phyloP scores from a whole-genome alignment of 2,888 invertebrate genomes.

The Cosmia trapezina region DNA sequence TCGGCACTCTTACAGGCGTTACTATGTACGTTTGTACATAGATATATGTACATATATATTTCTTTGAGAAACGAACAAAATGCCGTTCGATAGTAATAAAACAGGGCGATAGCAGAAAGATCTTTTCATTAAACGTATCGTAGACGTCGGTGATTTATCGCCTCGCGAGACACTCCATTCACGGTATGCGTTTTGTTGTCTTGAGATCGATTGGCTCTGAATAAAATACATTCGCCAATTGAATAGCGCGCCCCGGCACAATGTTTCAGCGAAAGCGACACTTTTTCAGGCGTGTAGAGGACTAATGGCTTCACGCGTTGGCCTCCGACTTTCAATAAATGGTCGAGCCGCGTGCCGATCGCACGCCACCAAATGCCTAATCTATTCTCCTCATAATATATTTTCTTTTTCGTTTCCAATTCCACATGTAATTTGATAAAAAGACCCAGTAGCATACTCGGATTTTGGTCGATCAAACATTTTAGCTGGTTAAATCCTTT shows the following conservation, averaged over 20 bases:
- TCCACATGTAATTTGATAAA: slow-evolving; percentile 61
- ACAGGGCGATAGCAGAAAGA: slow-evolving; percentile 79
- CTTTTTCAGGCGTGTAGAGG: slow-evolving; percentile 85
- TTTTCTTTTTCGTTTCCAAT: slow-evolving; percentile 63
- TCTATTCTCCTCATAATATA: slow-evolving; percentile 75
- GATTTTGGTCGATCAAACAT: slow-evolving; percentile 44
- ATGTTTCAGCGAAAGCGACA: slow-evolving; percentile 88
- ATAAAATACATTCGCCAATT: slow-evolving; percentile 89
- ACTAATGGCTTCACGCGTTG: slow-evolving; percentile 88
- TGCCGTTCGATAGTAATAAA: slow-evolving; percentile 79
- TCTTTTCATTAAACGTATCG: slow-evolving; percentile 89
- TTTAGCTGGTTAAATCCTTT: slow-evolving; percentile 46
- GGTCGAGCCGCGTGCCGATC: slow-evolving; percentile 71
- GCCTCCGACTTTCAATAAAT: slow-evolving; percentile 87
- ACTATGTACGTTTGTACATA: slow-evolving; percentile 57
- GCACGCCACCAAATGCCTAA: slow-evolving; percentile 73
- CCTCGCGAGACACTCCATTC: slow-evolving; percentile 87
- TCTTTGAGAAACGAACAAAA: slow-evolving; percentile 70
- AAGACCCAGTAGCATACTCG: slow-evolving; percentile 39
- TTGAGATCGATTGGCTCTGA: slow-evolving; percentile 87
- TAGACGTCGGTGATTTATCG: slow-evolving; percentile 86
- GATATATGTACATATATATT: slow-evolving; percentile 42
- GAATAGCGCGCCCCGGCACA: slow-evolving; percentile 84
- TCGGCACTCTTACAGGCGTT: slow-evolving; percentile 65
- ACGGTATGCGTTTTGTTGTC: slow-evolving; percentile 86